Conservation (phyloP, 1,140 invertebrate species). For the Trigoniulus corallinus region DNA sequence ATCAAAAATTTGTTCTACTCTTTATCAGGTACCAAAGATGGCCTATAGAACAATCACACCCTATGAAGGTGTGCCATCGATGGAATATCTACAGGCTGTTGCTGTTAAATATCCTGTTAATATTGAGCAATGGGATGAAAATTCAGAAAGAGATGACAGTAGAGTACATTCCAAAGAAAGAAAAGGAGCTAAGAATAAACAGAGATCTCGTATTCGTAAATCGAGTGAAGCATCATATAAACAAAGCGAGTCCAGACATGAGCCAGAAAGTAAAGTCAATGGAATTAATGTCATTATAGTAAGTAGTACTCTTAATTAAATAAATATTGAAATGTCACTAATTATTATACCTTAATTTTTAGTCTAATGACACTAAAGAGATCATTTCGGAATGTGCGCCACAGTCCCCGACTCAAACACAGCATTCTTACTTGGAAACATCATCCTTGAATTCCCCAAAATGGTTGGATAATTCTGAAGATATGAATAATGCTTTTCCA, state of each 20-base stretch:
- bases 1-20: too few relatives aligned
- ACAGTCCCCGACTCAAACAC: background rate
- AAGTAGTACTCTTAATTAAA: too few relatives aligned
- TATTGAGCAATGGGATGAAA: slow-evolving; percentile 11
- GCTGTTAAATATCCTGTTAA: slow-evolving; percentile 28
- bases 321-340: background rate
- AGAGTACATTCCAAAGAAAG: slow-evolving; percentile 14
- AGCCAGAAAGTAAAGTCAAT: slow-evolving; percentile 1
- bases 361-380: background rate
- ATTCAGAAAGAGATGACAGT: background rate
- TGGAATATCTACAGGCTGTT: slow-evolving; percentile 33
- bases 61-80: slow-evolving; percentile 34
- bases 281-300: too few relatives aligned
- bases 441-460: background rate
- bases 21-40: slow-evolving; percentile 23
- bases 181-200: slow-evolving; percentile 14
- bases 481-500: background rate
- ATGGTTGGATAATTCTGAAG: background rate
- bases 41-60: slow-evolving; percentile 41
- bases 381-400: background rate
- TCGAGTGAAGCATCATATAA: background rate
- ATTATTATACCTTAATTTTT: background rate
- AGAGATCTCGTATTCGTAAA: background rate
- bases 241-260: background rate
- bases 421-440: background rate